Percentiles rank a stretch among this genome's conserved stretches.
phyloP scores from a whole-genome alignment of 1,140 invertebrate genomes.

The Pseudomyrmex cubaensis region DNA sequence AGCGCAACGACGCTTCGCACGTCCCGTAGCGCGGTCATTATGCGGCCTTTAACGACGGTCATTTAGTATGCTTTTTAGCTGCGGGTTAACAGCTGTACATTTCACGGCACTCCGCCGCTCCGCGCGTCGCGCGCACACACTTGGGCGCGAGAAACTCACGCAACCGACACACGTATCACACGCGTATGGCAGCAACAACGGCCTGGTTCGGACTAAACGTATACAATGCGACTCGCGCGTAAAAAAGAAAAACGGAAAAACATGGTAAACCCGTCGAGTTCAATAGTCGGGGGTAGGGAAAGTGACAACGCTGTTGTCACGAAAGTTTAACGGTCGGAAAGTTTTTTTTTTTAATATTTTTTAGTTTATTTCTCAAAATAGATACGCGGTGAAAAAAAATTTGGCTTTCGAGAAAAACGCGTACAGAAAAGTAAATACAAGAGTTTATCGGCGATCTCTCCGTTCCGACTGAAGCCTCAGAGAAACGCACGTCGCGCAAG shows the following conservation, averaged over 20 bases:
- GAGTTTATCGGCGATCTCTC: slow-evolving; percentile 8
- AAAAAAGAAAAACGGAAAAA: neutral
- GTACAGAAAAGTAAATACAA: neutral
- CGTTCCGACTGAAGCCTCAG: slow-evolving; percentile 8
- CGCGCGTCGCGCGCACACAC: slow-evolving; percentile 18
- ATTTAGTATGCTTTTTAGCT: slow-evolving; percentile 76
- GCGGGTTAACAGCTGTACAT: slow-evolving; percentile 80
- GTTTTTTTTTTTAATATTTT: too few relatives aligned
- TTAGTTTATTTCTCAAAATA: neutral
- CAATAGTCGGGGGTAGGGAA: neutral
- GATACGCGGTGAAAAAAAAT: neutral
- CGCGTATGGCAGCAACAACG: neutral
- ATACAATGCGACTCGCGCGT: neutral
- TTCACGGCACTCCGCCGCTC: slow-evolving; percentile 69
- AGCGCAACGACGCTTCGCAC: slow-evolving; percentile 50
- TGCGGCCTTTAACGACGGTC: slow-evolving; percentile 66
- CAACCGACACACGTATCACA: slow-evolving; percentile 54
- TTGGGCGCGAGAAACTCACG: slow-evolving; percentile 64
- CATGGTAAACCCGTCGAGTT: neutral
- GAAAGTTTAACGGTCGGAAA: too few relatives aligned
- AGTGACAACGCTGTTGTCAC: too few relatives aligned
- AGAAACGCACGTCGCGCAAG: neutral
- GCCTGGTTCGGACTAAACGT: neutral
- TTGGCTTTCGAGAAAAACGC: neutral
- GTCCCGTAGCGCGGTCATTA: slow-evolving; percentile 67